Conservation (phyloP, 2,113 vertebrate species). For the Rallus limicola region DNA sequence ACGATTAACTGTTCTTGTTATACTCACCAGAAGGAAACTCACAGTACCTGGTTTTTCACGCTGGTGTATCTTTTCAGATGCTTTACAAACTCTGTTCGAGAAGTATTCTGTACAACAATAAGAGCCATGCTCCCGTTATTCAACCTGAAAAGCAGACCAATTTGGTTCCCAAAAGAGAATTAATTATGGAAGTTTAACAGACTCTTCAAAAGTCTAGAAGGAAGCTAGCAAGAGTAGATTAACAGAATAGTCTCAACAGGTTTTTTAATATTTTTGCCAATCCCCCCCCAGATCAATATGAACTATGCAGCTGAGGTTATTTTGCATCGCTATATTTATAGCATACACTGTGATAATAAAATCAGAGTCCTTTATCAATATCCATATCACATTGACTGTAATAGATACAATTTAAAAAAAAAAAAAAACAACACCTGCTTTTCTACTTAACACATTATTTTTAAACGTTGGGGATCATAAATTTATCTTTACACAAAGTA, state of each 20-base stretch:
- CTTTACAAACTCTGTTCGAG: slow-evolving; percentile 92
- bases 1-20: slow-evolving; percentile 42
- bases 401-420: not conserved
- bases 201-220: not conserved
- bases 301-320: not conserved
- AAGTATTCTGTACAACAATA: slow-evolving; percentile 85
- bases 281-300: not conserved
- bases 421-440: not conserved
- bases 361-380: not conserved
- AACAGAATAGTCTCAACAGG: not conserved
- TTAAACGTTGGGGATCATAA: not conserved
- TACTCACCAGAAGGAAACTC: slow-evolving; percentile 26
- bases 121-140: slow-evolving; percentile 90
- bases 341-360: not conserved
- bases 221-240: not conserved
- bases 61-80: slow-evolving; percentile 90
- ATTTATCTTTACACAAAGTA: not conserved
- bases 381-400: not conserved
- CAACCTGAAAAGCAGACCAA: slow-evolving; percentile 79
- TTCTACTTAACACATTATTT: not conserved
- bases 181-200: not conserved
- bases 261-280: not conserved
- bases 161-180: not conserved
- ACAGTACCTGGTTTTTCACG: slow-evolving; percentile 79
- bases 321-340: not conserved